Conservation (phyloP, 2,888 invertebrate genomes). For the Cylloceria caligata region DNA sequence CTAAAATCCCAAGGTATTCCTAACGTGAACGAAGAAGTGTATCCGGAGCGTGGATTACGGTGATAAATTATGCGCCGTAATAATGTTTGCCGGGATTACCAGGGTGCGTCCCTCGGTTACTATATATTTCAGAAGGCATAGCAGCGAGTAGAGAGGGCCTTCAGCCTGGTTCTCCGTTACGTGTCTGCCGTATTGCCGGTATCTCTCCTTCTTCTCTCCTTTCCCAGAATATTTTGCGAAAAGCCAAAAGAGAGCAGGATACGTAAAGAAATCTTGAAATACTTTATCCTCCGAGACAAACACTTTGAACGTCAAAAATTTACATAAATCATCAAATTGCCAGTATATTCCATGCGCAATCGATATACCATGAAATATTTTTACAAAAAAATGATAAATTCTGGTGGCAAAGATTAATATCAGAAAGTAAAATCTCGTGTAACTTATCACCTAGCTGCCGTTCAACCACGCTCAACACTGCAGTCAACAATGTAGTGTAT, state of each 20-base stretch:
- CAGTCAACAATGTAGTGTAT: no score
- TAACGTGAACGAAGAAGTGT: constrained; percentile 43
- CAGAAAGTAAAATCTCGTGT: constrained; percentile 31
- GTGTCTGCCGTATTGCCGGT: background rate
- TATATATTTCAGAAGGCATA: constrained; percentile 50
- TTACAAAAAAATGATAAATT: constrained; percentile 21
- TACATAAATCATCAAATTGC: no score
- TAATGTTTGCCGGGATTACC: constrained; percentile 68
- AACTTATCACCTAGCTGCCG: constrained; percentile 27
- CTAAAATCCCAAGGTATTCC: background rate
- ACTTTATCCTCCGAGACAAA: background rate
- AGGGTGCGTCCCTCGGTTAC: constrained; percentile 63
- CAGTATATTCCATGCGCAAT: no score
- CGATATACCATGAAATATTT: no score
- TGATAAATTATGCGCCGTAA: constrained; percentile 68
- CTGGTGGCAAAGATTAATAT: constrained; percentile 24
- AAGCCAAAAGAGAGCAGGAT: background rate
- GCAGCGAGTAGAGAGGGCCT: background rate
- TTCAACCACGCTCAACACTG: constrained; percentile 31
- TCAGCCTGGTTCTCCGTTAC: background rate
- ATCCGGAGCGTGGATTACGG: constrained; percentile 66
- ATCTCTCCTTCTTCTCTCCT: no score
- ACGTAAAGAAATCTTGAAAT: background rate
- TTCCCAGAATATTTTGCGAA: background rate
- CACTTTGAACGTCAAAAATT: background rate